Base-by-base conservation (phyloP, 2,888 invertebrate species). In the Mylabris sibirica region DNA sequence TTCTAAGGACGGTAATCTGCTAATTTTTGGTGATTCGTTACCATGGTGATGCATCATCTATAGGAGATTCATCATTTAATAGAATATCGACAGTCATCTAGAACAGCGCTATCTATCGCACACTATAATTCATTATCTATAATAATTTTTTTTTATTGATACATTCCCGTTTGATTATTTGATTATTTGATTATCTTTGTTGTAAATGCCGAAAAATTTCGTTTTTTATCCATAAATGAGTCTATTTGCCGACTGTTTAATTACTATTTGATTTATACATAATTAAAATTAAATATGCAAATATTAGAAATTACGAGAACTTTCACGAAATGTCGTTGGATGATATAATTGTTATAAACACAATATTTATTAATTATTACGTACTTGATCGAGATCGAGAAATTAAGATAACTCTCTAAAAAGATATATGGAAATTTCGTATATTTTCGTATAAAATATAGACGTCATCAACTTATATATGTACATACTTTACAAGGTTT, bases 91-190 rank as follows among this genome's bases (percentile, higher is more conserved):
- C n/a, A n/a, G n/a, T n/a, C n/a, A n/a, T n/a, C n/a, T n/a, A n/a
- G n/a, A n/a, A n/a, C n/a, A n/a, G n/a, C n/a, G n/a, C n/a, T n/a
- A n/a, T n/a, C n/a, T n/a, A n/a, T n/a, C n/a, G n/a, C n/a, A n/a
- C n/a, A n/a, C n/a, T n/a, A n/a, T n/a, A n/a, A n/a, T n/a, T n/a
- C n/a, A n/a, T n/a, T n/a, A n/a, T n/a, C n/a, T n/a, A n/a, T n/a
- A n/a, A n/a, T n/a, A n/a, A n/a, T n/a, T n/a, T n/a, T n/a, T 44
- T 44, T 44, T 44, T 44, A 44, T 44, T 44, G 44, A 44, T n/a
- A 44, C 44, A 8, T 17, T 44, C 8, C 30, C 5, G 8, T 44
- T 6, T 44, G 17, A 44, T 44, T 6, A 44, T n/a, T 44, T 53
- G 49, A 53, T 53, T n/a, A n/a, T n/a, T n/a, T n/a, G n/a, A 53